Base-by-base conservation (phyloP, 2,113 vertebrate species). In the Gasterosteus nipponicus region DNA sequence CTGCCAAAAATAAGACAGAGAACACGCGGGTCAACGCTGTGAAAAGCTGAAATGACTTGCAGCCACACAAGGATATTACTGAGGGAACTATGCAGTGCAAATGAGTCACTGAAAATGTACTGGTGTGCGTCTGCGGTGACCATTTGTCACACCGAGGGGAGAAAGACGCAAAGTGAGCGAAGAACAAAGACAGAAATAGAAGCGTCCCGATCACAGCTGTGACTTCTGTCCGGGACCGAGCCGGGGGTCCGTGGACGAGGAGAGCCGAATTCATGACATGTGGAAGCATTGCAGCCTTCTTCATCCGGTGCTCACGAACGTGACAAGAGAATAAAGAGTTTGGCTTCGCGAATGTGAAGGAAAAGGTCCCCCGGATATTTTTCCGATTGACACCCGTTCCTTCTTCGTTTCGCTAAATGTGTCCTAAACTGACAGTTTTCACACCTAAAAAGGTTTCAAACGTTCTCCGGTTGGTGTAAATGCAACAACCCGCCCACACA, bases 101-200 rank as follows among this genome's bases (percentile, higher is more conserved):
- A 66, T 51, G 2, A 71, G 53, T 70, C 5, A 10, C 3, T 18
- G 35, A 29, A 56, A 39, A 42, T 51, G 57, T 29, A 70, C 51
- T 75, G 66, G 65, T 29, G 29, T 42, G 57, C 14, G 14, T 72
- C 61, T n/a, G 51, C 6, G 18, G 15, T 42, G 56, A 67, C 41
- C 26, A 18, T 62, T 71, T 76, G 56, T 57, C 67, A 62, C 56
- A 19, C 4, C 4, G 15, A 76, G 46, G 67, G 69, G 67, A 47
- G 47, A 64, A 62, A 58, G 22, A 44, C 49, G 29, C 51, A 69
- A 49, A 38, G 6, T 44, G 49, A 73, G 46, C 5, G 16, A 60
- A 59, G 38, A 74, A 42, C 63, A 68, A 35, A 54, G 53, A 73
- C 61, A 68, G 57, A 68, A 83, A 79, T 66, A 83, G 76, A 75